Evolutionary conservation across 2,113 vertebrate species (phyloP).

Genomic region (Dryoscopus gambensis): DNA sequence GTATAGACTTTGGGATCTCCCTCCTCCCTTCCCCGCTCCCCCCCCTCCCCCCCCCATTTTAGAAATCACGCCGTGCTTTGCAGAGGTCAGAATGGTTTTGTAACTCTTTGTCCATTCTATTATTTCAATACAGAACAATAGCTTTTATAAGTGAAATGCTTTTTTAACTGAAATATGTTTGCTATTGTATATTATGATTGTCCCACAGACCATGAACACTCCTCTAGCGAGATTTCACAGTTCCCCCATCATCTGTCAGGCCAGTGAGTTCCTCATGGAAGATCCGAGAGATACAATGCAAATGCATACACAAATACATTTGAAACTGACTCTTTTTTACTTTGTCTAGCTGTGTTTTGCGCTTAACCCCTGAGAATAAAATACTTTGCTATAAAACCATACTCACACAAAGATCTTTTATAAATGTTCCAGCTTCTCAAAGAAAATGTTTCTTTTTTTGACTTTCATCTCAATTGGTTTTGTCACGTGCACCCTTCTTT

Average conservation of each 20-base stretch:
- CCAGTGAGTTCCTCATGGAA: neutral
- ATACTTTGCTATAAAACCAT: neutral
- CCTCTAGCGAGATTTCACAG: neutral
- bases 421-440: neutral
- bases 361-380: neutral
- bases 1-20: neutral
- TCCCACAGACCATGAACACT: conserved; percentile 28
- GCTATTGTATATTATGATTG: conserved; percentile 52
- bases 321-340: neutral
- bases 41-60: rapidly evolving
- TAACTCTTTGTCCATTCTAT: neutral
- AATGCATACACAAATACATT: neutral
- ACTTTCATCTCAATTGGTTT: neutral
- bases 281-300: neutral
- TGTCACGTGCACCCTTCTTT: neutral
- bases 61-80: neutral
- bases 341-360: neutral
- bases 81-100: conserved; percentile 29
- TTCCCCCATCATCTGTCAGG: neutral
- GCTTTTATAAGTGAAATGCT: neutral
- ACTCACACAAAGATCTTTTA: neutral
- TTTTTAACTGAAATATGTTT: neutral
- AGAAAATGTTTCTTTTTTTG: neutral
- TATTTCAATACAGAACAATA: conserved; percentile 27
- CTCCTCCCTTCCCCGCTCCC: too few relatives aligned